Evolutionary conservation across 2,113 vertebrate species (phyloP).

Genomic region (Boleophthalmus pectinirostris): DNA sequence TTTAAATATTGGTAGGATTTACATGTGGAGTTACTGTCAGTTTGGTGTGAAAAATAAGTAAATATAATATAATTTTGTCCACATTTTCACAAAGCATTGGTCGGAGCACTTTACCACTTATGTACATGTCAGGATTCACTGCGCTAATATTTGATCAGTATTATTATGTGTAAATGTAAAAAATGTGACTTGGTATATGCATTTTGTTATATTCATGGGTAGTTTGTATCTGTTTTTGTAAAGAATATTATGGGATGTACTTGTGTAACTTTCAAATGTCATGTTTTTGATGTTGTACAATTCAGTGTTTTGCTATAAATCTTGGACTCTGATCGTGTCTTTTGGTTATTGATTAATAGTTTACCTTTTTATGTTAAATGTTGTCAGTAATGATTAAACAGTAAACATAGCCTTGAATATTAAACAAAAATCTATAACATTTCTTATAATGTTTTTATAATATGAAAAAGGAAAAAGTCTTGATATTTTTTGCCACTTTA

Average conservation of each 20-base stretch:
- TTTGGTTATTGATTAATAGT: neutral
- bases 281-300: conserved; percentile 50
- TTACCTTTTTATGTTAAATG: neutral
- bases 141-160: conserved; percentile 78
- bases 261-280: conserved; percentile 51
- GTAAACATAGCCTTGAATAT: too few species aligned
- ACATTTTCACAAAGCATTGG: conserved; percentile 26
- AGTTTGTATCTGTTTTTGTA: conserved; percentile 51
- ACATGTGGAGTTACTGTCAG: conserved; percentile 15
- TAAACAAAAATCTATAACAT: too few species aligned
- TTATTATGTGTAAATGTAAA: conserved; percentile 66
- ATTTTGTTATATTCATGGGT: conserved; percentile 34
- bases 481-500: too few species aligned
- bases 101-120: conserved; percentile 77
- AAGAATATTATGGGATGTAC: conserved; percentile 49
- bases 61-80: conserved; percentile 18
- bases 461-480: too few species aligned
- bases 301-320: conserved; percentile 60
- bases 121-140: conserved; percentile 41
- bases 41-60: conserved; percentile 31
- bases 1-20: conserved; percentile 20
- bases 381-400: neutral
- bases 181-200: conserved; percentile 53
- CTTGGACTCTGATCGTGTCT: conserved; percentile 49
- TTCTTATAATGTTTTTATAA: too few species aligned